Percentiles rank a stretch among this genome's conserved stretches.
phyloP scores from a whole-genome alignment of 2,888 invertebrate genomes.

The Lathronympha strigana region DNA sequence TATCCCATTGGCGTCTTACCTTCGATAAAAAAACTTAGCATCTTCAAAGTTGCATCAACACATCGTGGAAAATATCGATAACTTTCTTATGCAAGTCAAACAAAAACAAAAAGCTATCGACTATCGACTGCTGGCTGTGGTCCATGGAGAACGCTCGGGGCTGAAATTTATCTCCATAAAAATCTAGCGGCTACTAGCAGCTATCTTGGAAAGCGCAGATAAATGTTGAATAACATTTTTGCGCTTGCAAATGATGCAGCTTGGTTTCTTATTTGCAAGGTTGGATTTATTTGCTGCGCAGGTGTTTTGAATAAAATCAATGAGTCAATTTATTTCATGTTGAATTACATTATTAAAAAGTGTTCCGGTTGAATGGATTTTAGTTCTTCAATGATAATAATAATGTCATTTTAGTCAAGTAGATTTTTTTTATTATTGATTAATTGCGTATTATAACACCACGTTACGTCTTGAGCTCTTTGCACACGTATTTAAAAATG shows the following conservation, averaged over 20 bases:
- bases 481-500: too few species aligned
- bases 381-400: too few species aligned
- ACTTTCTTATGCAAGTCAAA: slow-evolving; percentile 23
- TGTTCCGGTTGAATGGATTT: too few species aligned
- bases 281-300: background rate
- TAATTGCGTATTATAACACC: too few species aligned
- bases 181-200: slow-evolving; percentile 13
- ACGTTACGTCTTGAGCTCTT: too few species aligned
- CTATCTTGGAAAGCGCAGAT: slow-evolving; percentile 8
- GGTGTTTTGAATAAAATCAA: too few species aligned
- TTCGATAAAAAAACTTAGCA: background rate
- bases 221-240: slow-evolving; percentile 15
- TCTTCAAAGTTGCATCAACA: background rate
- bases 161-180: slow-evolving; percentile 23
- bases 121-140: slow-evolving; percentile 12
- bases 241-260: background rate
- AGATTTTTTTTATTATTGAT: too few species aligned
- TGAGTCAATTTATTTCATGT: too few species aligned
- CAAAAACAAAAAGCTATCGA: slow-evolving; percentile 21
- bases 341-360: too few species aligned
- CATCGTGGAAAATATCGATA: background rate
- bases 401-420: too few species aligned
- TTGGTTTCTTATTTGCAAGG: background rate
- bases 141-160: slow-evolving; percentile 13
- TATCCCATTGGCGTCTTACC: background rate